Evolutionary conservation across 2,797 vertebrate species (phyloP).

Genomic region (Enteromius thamalakanensis): DNA sequence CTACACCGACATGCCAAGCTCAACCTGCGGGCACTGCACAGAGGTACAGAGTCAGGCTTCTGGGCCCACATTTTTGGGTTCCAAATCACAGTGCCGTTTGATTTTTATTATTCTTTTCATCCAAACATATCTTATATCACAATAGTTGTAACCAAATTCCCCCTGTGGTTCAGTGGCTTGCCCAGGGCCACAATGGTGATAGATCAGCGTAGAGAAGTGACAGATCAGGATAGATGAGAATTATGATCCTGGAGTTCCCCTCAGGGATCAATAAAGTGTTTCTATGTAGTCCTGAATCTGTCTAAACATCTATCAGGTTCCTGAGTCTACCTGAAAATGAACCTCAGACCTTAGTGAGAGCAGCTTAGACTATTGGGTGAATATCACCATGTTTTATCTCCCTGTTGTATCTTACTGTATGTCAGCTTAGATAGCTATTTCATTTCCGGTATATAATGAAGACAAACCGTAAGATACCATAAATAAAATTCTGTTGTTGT

Average conservation of each 20-base stretch:
- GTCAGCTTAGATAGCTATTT: neutral
- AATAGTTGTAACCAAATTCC: conserved; percentile 11
- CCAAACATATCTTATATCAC: neutral
- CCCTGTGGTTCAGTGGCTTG: conserved; percentile 21
- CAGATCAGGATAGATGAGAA: conserved; percentile 16
- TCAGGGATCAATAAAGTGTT: conserved; percentile 17
- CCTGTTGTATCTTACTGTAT: neutral
- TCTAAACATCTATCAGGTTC: conserved; percentile 1
- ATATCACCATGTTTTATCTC: neutral
- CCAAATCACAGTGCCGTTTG: neutral
- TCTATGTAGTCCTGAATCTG: conserved; percentile 16
- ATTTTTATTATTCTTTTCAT: neutral
- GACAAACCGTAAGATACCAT: neutral
- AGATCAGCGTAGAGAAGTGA: conserved; percentile 22
- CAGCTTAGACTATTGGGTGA: neutral
- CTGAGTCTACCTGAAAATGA: neutral
- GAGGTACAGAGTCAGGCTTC: conserved; percentile 76
- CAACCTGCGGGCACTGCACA: conserved; percentile 87
- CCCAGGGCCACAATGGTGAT: conserved; percentile 8
- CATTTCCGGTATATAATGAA: neutral
- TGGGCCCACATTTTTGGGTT: neutral
- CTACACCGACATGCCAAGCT: conserved; percentile 90
- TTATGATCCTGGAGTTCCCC: conserved; percentile 25
- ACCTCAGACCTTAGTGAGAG: neutral
- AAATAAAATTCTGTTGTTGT: neutral